These are phyloP conservation scores for Andrena chrysosceles DNA, from an alignment of 2,888 invertebrate genomes.

Conservation along the genomic window DNA sequence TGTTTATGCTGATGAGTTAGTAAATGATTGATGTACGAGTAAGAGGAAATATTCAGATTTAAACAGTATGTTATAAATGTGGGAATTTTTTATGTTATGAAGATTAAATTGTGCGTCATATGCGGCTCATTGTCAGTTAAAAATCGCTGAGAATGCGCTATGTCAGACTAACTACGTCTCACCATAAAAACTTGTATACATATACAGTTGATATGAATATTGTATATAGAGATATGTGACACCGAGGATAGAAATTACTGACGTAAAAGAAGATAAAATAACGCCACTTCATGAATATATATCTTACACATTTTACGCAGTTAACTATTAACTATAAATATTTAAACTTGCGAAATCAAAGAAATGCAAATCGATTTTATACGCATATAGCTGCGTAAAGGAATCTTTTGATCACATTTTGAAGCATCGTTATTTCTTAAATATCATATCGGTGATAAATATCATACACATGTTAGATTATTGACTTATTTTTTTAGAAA, in stretches of 20 bases:
- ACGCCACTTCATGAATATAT: no score
- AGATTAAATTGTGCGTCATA: background rate
- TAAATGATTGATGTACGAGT: no score
- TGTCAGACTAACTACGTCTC: slow-evolving; percentile 11
- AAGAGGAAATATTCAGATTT: no score
- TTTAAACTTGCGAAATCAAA: no score
- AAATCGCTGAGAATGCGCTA: slow-evolving; percentile 2
- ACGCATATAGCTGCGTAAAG: background rate
- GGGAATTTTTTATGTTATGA: no score
- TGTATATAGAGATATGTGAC: background rate
- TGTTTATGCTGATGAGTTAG: no score
- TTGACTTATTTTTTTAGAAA: background rate
- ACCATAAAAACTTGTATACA: background rate
- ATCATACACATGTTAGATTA: background rate
- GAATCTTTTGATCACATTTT: background rate
- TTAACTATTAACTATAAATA: no score
- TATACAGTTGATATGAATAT: no score
- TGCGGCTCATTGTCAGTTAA: background rate
- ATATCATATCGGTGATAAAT: background rate
- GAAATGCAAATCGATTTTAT: no score
- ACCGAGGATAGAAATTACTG: background rate
- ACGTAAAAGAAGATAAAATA: no score
- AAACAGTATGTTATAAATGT: no score
- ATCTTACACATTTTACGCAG: no score
- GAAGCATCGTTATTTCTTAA: background rate